A percentile compares a stretch with the other conserved stretches of the same genome.
Conservation (phyloP, 2,888 invertebrate genomes). For the Trichogramma evanescens region DNA sequence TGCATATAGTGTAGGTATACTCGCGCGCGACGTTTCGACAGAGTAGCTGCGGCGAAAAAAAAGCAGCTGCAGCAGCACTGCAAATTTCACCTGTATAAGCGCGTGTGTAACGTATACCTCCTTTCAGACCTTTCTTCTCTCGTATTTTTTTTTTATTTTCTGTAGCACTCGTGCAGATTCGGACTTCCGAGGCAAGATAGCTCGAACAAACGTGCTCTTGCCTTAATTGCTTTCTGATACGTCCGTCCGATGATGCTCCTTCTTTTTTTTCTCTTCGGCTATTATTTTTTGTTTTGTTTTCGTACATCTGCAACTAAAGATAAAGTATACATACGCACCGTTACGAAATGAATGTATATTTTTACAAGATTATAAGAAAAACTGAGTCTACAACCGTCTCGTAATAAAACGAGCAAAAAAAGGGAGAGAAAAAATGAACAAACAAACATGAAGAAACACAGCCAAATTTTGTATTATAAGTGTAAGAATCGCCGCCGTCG, state of each 20-base stretch:
- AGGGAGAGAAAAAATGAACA: too few species aligned
- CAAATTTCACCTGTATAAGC: constrained; percentile 6
- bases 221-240: constrained; percentile 17
- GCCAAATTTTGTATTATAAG: too few species aligned
- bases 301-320: not conserved
- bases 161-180: constrained; percentile 1
- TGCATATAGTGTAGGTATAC: too few species aligned
- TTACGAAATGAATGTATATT: too few species aligned
- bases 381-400: too few species aligned
- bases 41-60: not conserved
- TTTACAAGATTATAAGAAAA: too few species aligned
- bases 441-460: too few species aligned
- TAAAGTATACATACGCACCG: not conserved
- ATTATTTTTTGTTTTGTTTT: not conserved
- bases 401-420: too few species aligned
- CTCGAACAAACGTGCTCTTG: constrained; percentile 28
- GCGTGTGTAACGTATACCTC: constrained; percentile 43
- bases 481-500: too few species aligned
- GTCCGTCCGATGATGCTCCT: not conserved
- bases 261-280: not conserved
- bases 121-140: not conserved
- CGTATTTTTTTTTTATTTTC: not conserved
- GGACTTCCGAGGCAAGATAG: constrained; percentile 26
- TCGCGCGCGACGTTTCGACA: not conserved
- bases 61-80: not conserved